Conservation (phyloP, 2,113 vertebrate species). For the Cyphomyrus plagiostoma region DNA sequence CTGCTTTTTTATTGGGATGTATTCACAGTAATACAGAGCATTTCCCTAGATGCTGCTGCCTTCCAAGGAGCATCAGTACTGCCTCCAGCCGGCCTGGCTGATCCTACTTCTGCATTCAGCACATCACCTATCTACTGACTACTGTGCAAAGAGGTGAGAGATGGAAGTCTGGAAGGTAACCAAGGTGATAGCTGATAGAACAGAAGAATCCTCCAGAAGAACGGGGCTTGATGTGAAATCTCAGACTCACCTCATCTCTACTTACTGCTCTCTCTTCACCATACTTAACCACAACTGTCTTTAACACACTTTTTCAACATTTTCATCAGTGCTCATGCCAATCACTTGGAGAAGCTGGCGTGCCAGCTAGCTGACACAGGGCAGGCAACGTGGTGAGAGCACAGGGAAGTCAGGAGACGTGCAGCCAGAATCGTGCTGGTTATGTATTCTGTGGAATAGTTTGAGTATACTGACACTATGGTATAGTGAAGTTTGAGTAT, state of each 20-base stretch:
- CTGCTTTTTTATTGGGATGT: background rate
- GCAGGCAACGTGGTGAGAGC: background rate
- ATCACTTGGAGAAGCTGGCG: background rate
- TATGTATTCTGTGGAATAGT: background rate
- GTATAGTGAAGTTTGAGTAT: background rate
- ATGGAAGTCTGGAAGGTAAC: conserved; percentile 1
- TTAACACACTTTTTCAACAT: background rate
- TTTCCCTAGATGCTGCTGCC: background rate
- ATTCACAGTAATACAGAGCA: background rate
- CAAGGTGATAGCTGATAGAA: conserved; percentile 4
- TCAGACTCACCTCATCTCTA: background rate
- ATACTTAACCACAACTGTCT: background rate
- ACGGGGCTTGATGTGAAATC: background rate
- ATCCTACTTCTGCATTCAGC: background rate
- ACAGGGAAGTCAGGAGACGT: background rate
- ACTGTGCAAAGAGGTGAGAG: background rate
- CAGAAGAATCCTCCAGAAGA: background rate
- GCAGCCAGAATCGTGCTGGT: background rate
- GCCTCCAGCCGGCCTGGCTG: no score
- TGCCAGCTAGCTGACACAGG: background rate
- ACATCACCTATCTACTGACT: background rate
- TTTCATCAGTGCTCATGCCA: background rate
- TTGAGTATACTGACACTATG: background rate
- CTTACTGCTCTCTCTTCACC: background rate
- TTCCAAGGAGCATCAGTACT: background rate